Evolutionary conservation across 2,797 vertebrate genomes (phyloP).

Genomic region (Sebastes jordani): DNA sequence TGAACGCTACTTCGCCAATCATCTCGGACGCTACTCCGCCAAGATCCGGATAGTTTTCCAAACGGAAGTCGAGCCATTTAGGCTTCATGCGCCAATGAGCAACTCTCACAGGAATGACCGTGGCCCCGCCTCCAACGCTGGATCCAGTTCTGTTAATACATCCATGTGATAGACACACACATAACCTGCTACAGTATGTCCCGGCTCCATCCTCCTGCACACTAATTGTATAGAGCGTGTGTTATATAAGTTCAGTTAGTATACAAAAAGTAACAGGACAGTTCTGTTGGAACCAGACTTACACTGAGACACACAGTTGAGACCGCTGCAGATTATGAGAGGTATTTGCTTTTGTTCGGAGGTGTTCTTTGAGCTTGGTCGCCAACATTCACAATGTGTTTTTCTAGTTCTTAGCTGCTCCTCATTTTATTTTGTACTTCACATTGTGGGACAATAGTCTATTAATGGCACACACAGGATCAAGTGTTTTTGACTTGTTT

Average conservation of each 20-base stretch:
- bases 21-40: too few relatives aligned
- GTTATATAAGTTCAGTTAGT: not conserved
- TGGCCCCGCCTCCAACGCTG: too few relatives aligned
- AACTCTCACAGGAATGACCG: too few relatives aligned
- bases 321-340: too few relatives aligned
- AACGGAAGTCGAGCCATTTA: too few relatives aligned
- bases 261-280: not conserved
- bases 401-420: not conserved
- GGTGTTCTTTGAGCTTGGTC: too few relatives aligned
- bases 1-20: too few relatives aligned
- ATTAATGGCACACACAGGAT: not conserved
- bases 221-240: not conserved
- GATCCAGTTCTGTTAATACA: not conserved
- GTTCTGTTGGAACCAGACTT: too few relatives aligned
- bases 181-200: not conserved
- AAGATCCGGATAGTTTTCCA: too few relatives aligned
- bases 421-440: too few relatives aligned
- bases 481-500: not conserved
- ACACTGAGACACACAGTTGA: not conserved
- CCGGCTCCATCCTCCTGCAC: not conserved
- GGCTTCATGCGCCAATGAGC: too few relatives aligned
- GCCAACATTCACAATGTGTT: not conserved
- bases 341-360: too few relatives aligned
- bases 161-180: not conserved
- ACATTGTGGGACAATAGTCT: not conserved